Percentiles rank a stretch among this genome's conserved stretches.
These are phyloP conservation scores for human DNA, from an alignment of 2,113 vertebrate genomes.

Conservation along the genomic window GRCh38 chr19:53601001-53601500, in stretches of 20 bases:
- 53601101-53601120: not conserved
- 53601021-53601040: not conserved
- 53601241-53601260: conserved; percentile 16
- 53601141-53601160: not conserved
- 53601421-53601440: not conserved
- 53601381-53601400: not conserved
- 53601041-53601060: not conserved
- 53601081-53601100: not conserved
- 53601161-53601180: not conserved
- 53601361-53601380: conserved; percentile 89
- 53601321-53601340: conserved; percentile 93
- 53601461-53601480: not conserved
- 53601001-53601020: not conserved
- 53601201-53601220: accelerated
- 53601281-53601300: conserved; percentile 89
- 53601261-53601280: conserved; percentile 92
- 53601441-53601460: not conserved
- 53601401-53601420: not conserved
- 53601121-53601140: not conserved
- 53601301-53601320: conserved; percentile 91
- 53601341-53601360: conserved; percentile 89
- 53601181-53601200: not conserved
- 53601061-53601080: not conserved
- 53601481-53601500: too few species aligned
- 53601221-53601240: not conserved